phyloP scores from a whole-genome alignment of 2,888 invertebrate species.

The Chrysodeixis includens region DNA sequence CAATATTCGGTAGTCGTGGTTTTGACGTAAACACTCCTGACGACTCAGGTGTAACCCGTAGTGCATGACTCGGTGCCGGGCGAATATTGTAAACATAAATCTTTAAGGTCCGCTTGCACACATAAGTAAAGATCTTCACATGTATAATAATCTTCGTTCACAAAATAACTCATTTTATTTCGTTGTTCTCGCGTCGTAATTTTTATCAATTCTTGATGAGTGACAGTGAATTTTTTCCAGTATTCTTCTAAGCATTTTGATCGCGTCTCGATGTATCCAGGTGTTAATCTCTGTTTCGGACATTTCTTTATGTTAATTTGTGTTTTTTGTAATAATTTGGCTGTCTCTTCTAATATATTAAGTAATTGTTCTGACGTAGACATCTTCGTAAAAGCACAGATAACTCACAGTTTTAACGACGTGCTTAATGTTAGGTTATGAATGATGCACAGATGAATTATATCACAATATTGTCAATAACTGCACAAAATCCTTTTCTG shows the following conservation, averaged over 20 bases:
- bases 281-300: conserved; percentile 44
- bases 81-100: conserved; percentile 11
- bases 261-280: conserved; percentile 45
- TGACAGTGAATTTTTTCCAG: conserved; percentile 40
- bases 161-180: conserved; percentile 36
- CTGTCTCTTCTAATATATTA: conserved; percentile 39
- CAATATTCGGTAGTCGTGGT: conserved; percentile 34
- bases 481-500: no score
- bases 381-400: no score
- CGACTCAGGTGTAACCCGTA: no score
- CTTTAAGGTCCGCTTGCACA: conserved; percentile 22
- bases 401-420: no score
- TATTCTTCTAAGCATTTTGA: conserved; percentile 46
- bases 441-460: no score
- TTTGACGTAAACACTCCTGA: neutral
- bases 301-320: conserved; percentile 49
- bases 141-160: conserved; percentile 43
- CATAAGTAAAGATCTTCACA: conserved; percentile 40
- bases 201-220: conserved; percentile 27
- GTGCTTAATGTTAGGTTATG: no score
- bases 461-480: no score
- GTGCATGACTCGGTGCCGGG: neutral
- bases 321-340: conserved; percentile 35
- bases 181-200: conserved; percentile 23
- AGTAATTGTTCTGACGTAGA: conserved; percentile 10